Evolutionary conservation across 2,888 invertebrate species (phyloP).

Genomic region (Nymphalis c-album): DNA sequence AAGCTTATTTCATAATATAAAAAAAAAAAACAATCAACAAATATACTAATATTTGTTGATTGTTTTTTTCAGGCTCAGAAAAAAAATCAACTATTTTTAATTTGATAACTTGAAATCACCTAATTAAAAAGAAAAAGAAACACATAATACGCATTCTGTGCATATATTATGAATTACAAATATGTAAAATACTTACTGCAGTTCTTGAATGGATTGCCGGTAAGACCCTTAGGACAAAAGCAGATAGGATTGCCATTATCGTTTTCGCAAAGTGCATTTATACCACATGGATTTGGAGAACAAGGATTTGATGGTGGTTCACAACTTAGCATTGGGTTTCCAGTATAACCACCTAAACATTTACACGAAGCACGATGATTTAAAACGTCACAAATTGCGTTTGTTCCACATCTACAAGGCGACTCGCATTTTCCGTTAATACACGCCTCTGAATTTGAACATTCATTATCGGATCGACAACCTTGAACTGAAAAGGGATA

Average conservation of each 20-base stretch:
- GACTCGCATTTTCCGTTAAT: constrained; percentile 88
- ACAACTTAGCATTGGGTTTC: constrained; percentile 88
- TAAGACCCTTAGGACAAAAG: constrained; percentile 92
- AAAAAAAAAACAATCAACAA: not conserved
- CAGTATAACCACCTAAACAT: constrained; percentile 90
- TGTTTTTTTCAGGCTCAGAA: not conserved
- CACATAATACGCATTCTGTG: not conserved
- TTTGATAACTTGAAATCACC: too few relatives aligned
- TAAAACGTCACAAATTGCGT: constrained; percentile 90
- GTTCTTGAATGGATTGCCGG: constrained; percentile 94
- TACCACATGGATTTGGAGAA: constrained; percentile 92
- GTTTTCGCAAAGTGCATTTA: constrained; percentile 90
- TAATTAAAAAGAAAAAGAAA: not conserved
- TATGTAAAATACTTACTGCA: constrained; percentile 87
- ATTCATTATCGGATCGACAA: constrained; percentile 87
- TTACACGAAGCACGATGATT: constrained; percentile 91
- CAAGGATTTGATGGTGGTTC: constrained; percentile 89
- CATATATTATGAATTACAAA: not conserved
- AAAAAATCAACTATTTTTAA: not conserved
- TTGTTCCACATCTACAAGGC: constrained; percentile 89
- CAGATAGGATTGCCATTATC: constrained; percentile 94
- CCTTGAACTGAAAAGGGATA: constrained; percentile 80
- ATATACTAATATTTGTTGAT: too few relatives aligned
- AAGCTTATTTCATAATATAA: not conserved
- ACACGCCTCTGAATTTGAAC: constrained; percentile 88